Base-by-base conservation (phyloP, 2,113 vertebrate genomes). In the Sturnira hondurensis region DNA sequence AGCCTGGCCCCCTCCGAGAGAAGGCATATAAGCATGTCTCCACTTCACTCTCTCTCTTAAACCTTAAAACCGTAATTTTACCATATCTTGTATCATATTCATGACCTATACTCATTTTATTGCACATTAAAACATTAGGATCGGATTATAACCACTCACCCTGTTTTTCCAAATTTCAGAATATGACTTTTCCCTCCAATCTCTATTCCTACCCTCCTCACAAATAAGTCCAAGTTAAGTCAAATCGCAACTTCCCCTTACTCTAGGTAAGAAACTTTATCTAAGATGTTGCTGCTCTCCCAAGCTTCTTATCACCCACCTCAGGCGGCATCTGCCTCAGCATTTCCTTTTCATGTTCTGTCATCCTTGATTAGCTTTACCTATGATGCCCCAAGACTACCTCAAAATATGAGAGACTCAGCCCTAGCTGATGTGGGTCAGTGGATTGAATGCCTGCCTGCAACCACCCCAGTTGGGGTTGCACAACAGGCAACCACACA, bases 91-190 rank as follows among this genome's bases (percentile, higher is more conserved):
- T 20, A 56, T 24, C 28, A 36, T 65, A 94, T 93, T 91, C 52
- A 38, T 6, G 33, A 67, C 20, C 7, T n/a, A 94, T 9, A 68
- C 19, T 80, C 4, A 26, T 8, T 90, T 92, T 86, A 96, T 50
- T 74, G 2, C 4, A 82, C 50, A 94, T 96, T 83, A 61, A 83
- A 97, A 86, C 2, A 7, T 56, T 76, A 76, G 61, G 14, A 26
- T 56, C 90, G 16, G n/a, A 80, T 56, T 65, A 89, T 81, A 93
- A 94, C 50, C 63, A 56, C 31, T 95, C 33, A 67, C 33, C 22
- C 38, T 95, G 10, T 58, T 94, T 93, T 87, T 84, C 70, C 56
- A 91, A 24, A 68, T 61, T 84, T 85, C 41, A 93, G 71, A 97
- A 85, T 67, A 71, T 2, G 17, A 70, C 22, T 47, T 96, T 96